Base-by-base conservation (phyloP, 2,113 vertebrate species). In the Oreotragus oreotragus region DNA sequence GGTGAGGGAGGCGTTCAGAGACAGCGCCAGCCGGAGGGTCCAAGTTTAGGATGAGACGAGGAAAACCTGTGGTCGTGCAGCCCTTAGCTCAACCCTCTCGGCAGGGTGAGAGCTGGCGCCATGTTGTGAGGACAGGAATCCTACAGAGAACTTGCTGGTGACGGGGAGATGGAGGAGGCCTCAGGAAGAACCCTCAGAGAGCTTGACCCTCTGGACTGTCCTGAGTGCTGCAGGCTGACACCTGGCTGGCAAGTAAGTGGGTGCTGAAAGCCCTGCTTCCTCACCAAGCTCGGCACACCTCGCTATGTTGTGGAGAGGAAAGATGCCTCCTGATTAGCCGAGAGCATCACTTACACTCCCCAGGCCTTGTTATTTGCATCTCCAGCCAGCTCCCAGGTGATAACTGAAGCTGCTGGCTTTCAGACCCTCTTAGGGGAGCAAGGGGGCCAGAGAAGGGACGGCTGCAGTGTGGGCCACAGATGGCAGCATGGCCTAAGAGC, bases 111-210 rank as follows among this genome's bases (percentile, higher is more conserved):
- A 47, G 28, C 7, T 83, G 33, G 36, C 76, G 33, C 28, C 83
- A 51, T 55, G 64, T 47, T 79, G 28, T 43, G 17, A 47, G 53
- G 12, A 47, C 88, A 92, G 47, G 49, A 53, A 73, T 88, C 51
- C 45, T 58, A 0, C 3, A 58, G 36, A 55, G 17, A 45, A 0
- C 4, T 15, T 14, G n/a, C 58, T 76, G n/a, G n/a, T 3, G 9
- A 2, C n/a, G 0, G 0, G 25, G 25, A 7, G 36, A 58, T 43
- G 4, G 10, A 49, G 21, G 55, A 39, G 17, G 6, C 43, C 64
- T 94, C 76, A 25, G 3, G 47, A 73, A 79, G 85, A 83, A 33
- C 13, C 51, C 4, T 4, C 27, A 53, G 33, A 51, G 17, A 36
- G 15, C 36, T 21, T 11, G 28, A 21, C 53, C 14, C 12, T 77